These are phyloP conservation scores for Passer montanus DNA, from an alignment of 2,113 vertebrate genomes.

Conservation along the genomic window DNA sequence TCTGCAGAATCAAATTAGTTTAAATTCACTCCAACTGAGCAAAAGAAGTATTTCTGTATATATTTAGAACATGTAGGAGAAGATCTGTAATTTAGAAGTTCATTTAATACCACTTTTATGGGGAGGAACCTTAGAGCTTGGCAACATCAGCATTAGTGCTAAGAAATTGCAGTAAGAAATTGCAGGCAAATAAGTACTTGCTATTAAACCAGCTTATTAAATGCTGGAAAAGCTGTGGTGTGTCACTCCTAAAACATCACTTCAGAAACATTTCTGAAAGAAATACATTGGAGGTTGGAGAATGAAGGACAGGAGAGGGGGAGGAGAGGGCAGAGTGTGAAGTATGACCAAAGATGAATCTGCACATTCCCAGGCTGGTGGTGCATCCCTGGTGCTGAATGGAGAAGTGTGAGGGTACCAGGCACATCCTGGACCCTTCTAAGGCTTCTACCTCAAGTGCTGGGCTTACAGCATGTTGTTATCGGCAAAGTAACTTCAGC, in stretches of 20 bases:
- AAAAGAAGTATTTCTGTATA: background rate
- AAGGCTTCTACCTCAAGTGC: background rate
- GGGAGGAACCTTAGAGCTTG: background rate
- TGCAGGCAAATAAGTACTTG: background rate
- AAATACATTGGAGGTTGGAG: background rate
- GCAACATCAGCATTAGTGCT: background rate
- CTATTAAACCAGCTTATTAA: background rate
- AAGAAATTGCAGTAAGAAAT: background rate
- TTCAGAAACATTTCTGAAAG: background rate
- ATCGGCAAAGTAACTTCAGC: background rate
- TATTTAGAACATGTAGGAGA: background rate
- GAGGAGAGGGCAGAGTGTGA: background rate
- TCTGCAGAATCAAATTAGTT: background rate
- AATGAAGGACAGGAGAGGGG: background rate
- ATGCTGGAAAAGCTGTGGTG: background rate
- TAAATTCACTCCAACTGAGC: background rate
- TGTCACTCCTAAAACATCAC: background rate
- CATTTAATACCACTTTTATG: background rate
- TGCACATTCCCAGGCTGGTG: background rate
- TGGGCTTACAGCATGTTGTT: background rate
- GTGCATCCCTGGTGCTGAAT: background rate
- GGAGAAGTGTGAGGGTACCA: background rate
- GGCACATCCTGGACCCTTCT: background rate
- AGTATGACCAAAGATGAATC: background rate
- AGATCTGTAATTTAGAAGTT: background rate